Base-by-base conservation (phyloP, 1,140 invertebrate genomes). In the Pseudachorutes palmiensis region DNA sequence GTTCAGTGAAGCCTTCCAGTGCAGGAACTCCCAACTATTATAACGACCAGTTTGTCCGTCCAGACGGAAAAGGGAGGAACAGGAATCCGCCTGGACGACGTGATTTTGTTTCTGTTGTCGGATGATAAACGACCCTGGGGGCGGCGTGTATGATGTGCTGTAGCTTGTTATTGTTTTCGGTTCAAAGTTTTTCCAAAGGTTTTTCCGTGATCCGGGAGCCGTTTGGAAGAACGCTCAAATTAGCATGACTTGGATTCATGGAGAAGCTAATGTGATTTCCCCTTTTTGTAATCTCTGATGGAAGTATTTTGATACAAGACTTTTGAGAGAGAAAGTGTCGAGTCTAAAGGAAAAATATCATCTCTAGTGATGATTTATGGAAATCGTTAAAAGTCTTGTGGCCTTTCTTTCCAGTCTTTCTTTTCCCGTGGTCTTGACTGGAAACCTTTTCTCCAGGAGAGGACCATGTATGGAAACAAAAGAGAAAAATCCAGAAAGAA, bases 341-440 rank as follows among this genome's bases (percentile, higher is more conserved):
- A 57, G 68, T 55, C n/a, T n/a, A n/a, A n/a, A 67, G 22, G 45
- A 72, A 68, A 61, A 72, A 72, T 72, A 70, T 70, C 67, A 64
- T 65, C 70, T 61, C 61, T 30, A 65, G 69, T 69, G 69, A 73
- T 73, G 72, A 73, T 73, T 73, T 73, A 73, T 73, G 72, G 68
- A 71, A 73, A 71, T 71, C 72, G 72, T 73, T 73, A 70, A 70
- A 73, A 70, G 67, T 73, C 69, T 29, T 71, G 62, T 72, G 65
- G 69, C 64, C 66, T n/a, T n/a, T n/a, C n/a, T n/a, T n/a, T n/a
- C n/a, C n/a, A n/a, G n/a, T n/a, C 41, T 41, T 32, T 63, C 33
- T 48, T 41, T 26, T 32, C 36, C 36, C 36, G 9, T 45, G 19
- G 36, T 19, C 36, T 45, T 69, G 61, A 22, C 51, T 55, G 12